phyloP scores from a whole-genome alignment of 2,888 invertebrate species.

The Hypsopygia costalis region DNA sequence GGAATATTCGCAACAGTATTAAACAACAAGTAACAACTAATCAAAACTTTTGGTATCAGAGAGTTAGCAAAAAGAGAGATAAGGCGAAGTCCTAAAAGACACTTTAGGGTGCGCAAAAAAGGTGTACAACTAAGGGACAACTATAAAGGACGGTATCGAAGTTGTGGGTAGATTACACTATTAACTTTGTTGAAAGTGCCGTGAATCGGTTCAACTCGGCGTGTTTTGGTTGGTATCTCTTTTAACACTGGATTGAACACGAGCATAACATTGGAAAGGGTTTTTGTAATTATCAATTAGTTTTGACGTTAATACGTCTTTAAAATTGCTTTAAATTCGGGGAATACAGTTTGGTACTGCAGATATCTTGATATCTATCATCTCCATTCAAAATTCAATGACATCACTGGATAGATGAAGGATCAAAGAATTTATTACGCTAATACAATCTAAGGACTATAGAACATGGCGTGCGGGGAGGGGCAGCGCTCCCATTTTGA shows the following conservation, averaged over 20 bases:
- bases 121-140: conserved; percentile 15
- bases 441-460: too few species aligned
- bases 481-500: too few species aligned
- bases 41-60: conserved; percentile 8
- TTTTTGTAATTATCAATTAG: too few species aligned
- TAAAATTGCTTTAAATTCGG: too few species aligned
- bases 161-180: conserved; percentile 18
- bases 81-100: conserved; percentile 17
- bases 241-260: too few species aligned
- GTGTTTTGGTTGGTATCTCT: conserved; percentile 1
- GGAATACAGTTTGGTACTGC: too few species aligned
- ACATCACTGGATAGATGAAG: too few species aligned
- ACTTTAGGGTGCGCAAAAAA: conserved; percentile 23
- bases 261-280: conserved; percentile 1
- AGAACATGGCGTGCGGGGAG: too few species aligned
- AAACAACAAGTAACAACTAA: conserved; percentile 6
- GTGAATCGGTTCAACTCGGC: conserved; percentile 7
- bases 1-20: not conserved
- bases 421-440: too few species aligned
- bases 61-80: conserved; percentile 26
- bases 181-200: conserved; percentile 8
- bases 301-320: too few species aligned
- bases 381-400: too few species aligned
- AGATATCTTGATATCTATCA: too few species aligned
- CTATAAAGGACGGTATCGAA: conserved; percentile 20